phyloP scores from a whole-genome alignment of 2,888 invertebrate species.

The Alcis repandata region DNA sequence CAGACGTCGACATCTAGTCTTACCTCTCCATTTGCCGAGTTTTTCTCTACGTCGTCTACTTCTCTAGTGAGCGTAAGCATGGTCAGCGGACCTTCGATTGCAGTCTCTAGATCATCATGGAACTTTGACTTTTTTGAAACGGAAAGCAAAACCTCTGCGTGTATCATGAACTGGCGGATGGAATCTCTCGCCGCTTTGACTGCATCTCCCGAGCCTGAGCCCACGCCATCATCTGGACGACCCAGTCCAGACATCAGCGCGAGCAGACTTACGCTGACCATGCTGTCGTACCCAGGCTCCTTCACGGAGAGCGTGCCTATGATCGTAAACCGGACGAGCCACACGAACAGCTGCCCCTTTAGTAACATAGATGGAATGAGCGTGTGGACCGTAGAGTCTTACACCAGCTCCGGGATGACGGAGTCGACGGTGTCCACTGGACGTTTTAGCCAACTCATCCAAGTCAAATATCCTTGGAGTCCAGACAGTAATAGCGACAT shows the following conservation, averaged over 20 bases:
- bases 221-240: constrained; percentile 49
- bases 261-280: constrained; percentile 43
- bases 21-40: background rate
- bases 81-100: constrained; percentile 2
- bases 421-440: background rate
- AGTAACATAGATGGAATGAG: constrained; percentile 35
- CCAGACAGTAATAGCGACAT: constrained; percentile 47
- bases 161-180: background rate
- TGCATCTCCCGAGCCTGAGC: constrained; percentile 52
- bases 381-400: constrained; percentile 64
- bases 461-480: constrained; percentile 61
- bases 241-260: constrained; percentile 13
- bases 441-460: constrained; percentile 31
- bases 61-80: background rate
- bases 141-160: background rate
- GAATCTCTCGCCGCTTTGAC: constrained; percentile 8
- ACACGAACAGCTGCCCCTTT: background rate
- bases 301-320: constrained; percentile 14
- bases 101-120: constrained; percentile 10
- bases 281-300: constrained; percentile 20
- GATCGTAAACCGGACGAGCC: background rate
- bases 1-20: background rate
- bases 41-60: background rate
- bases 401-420: constrained; percentile 49
- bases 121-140: background rate